Evolutionary conservation across 1,140 invertebrate species (phyloP).

Genomic region (Trinorchestia longiramus): DNA sequence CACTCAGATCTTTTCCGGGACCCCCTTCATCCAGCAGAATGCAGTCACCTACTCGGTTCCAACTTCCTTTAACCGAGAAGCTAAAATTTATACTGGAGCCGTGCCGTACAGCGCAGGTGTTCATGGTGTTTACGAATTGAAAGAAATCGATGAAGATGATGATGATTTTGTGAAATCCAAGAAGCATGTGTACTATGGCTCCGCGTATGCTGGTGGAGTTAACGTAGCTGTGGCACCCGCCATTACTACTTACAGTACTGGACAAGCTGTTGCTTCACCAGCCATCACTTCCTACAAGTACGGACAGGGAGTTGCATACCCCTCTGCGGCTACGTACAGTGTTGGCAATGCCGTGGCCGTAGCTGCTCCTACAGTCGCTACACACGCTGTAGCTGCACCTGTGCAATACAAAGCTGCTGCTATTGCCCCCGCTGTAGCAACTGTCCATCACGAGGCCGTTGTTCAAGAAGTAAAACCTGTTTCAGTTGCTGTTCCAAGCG

Average conservation of each 20-base stretch:
- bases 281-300: not conserved
- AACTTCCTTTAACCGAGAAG: not conserved
- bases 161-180: not conserved
- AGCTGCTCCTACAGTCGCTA: not conserved
- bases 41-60: not conserved
- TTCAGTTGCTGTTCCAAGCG: constrained; percentile 18
- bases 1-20: not conserved
- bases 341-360: not conserved
- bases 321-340: not conserved
- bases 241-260: not conserved
- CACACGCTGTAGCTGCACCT: not conserved
- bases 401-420: constrained; percentile 5
- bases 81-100: not conserved
- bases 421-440: not conserved
- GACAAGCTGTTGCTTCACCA: not conserved
- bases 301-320: not conserved
- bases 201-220: not conserved
- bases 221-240: not conserved
- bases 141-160: not conserved
- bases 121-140: not conserved
- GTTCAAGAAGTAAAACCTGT: constrained; percentile 27
- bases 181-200: not conserved
- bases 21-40: not conserved
- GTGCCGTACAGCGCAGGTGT: not conserved
- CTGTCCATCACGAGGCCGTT: constrained; percentile 18